phyloP scores from a whole-genome alignment of 2,113 vertebrate genomes.

The Anoura caudifer region DNA sequence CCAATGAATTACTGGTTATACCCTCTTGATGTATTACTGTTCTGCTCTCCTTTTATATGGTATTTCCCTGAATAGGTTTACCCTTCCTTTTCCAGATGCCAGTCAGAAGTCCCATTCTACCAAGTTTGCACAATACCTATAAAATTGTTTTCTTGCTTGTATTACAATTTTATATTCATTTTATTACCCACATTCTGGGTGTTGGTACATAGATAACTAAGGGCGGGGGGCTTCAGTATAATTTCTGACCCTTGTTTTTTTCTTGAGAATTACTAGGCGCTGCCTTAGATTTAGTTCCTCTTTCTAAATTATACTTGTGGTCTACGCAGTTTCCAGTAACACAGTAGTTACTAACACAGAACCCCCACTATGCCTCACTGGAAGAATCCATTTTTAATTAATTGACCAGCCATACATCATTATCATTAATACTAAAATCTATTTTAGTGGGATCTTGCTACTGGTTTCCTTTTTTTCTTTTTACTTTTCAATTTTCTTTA shows the following conservation, averaged over 20 bases:
- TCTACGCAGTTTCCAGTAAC: neutral
- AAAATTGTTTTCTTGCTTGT: conserved; percentile 11
- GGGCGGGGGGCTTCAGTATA: neutral
- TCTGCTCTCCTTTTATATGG: neutral
- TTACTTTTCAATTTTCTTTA: neutral
- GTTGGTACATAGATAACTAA: conserved; percentile 1
- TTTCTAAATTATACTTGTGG: conserved; percentile 13
- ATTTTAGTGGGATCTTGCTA: neutral
- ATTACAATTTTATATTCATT: conserved; percentile 34
- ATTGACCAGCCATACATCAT: neutral
- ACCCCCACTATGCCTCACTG: neutral
- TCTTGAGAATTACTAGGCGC: neutral
- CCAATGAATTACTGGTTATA: neutral
- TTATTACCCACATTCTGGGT: conserved; percentile 40
- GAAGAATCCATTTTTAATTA: conserved; percentile 21
- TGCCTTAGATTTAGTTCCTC: conserved; percentile 11
- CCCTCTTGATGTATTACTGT: neutral
- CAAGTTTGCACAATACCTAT: neutral
- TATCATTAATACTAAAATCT: conserved; percentile 16
- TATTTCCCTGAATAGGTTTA: neutral
- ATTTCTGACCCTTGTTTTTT: conserved; percentile 31
- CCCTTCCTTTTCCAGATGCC: neutral
- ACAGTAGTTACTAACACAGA: neutral
- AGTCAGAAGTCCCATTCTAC: neutral
- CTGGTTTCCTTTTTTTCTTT: neutral